Percentiles rank a stretch among this genome's conserved stretches.
These are phyloP conservation scores for Aphaenogaster rudis DNA, from an alignment of 1,140 invertebrate genomes.

Conservation along the genomic window DNA sequence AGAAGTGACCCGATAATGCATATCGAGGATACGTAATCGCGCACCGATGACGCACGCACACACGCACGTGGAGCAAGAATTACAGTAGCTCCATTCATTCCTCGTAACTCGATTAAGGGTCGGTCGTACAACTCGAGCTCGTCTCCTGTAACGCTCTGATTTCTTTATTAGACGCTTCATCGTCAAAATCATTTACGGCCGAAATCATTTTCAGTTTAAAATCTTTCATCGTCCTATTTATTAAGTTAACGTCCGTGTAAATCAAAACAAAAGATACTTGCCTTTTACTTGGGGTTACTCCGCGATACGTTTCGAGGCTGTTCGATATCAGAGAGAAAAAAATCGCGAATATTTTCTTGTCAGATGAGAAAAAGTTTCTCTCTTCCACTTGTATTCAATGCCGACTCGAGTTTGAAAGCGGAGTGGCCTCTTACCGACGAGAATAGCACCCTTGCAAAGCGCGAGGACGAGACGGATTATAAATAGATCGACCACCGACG, in stretches of 20 bases:
- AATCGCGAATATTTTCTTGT: conserved; percentile 8
- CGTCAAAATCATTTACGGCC: neutral
- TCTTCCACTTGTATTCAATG: conserved; percentile 51
- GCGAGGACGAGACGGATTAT: conserved; percentile 66
- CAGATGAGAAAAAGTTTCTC: conserved; percentile 43
- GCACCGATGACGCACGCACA: conserved; percentile 45
- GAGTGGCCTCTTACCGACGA: conserved; percentile 67
- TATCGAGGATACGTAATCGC: conserved; percentile 52
- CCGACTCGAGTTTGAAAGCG: conserved; percentile 65
- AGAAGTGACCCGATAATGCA: conserved; percentile 53
- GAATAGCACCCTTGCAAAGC: conserved; percentile 73
- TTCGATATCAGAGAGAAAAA: neutral
- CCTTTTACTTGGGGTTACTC: neutral
- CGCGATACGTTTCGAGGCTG: neutral
- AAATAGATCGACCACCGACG: conserved; percentile 70
- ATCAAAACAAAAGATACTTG: neutral
- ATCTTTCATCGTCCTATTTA: neutral
- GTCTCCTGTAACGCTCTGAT: conserved; percentile 58
- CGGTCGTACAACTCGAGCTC: conserved; percentile 40
- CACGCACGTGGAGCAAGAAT: conserved; percentile 59
- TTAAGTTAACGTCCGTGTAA: neutral
- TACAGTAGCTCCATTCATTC: conserved; percentile 79
- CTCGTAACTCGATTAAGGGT: conserved; percentile 74
- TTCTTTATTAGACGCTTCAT: conserved; percentile 57
- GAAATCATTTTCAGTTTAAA: neutral